Percentiles rank a stretch among this genome's conserved stretches.
Conservation (phyloP, 2,888 invertebrate species). For the Margaritifera margaritifera region DNA sequence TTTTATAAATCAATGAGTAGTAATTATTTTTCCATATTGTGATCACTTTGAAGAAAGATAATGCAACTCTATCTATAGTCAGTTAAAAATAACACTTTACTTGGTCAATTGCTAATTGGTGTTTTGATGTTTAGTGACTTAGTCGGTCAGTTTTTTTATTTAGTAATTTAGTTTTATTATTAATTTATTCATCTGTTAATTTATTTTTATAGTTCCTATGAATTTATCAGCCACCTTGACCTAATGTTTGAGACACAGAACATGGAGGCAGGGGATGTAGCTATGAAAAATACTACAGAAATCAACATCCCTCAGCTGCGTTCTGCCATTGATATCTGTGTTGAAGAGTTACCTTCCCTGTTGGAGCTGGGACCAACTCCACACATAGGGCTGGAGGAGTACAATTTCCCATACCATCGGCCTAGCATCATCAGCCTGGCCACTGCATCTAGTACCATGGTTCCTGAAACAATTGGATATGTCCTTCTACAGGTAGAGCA, state of each 20-base stretch:
- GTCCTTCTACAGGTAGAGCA: slow-evolving; percentile 64
- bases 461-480: slow-evolving; percentile 69
- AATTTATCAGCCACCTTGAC: slow-evolving; percentile 61
- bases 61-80: too few species aligned
- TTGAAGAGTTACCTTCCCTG: slow-evolving; percentile 66
- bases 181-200: not conserved
- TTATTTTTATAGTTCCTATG: slow-evolving; percentile 47
- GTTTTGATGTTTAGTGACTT: too few species aligned
- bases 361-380: slow-evolving; percentile 62
- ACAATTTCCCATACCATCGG: slow-evolving; percentile 68
- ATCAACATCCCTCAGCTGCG: slow-evolving; percentile 58
- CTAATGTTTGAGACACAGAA: slow-evolving; percentile 67
- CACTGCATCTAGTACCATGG: slow-evolving; percentile 58
- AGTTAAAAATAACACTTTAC: too few species aligned
- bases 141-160: not conserved
- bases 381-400: slow-evolving; percentile 44
- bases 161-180: not conserved
- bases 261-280: slow-evolving; percentile 60
- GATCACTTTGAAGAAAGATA: too few species aligned
- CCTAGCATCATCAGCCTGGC: slow-evolving; percentile 66
- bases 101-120: too few species aligned
- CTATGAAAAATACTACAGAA: slow-evolving; percentile 12
- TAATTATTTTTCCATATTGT: too few species aligned
- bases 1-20: too few species aligned
- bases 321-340: slow-evolving; percentile 65